phyloP scores from a whole-genome alignment of 2,888 invertebrate species.

The Hydriomena furcata region DNA sequence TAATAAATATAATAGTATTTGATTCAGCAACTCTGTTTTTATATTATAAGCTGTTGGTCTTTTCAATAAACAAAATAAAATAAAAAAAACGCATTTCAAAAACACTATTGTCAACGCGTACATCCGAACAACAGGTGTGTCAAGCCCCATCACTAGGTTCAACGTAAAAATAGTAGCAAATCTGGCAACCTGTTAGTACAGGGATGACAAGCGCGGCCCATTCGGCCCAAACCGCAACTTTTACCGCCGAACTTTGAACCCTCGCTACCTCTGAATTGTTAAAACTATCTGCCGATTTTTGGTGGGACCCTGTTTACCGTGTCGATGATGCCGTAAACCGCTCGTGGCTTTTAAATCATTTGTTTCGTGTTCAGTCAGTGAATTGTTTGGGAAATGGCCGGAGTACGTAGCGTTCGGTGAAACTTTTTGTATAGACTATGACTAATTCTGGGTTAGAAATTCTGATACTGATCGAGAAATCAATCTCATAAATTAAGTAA shows the following conservation, averaged over 20 bases:
- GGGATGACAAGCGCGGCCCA: slow-evolving; percentile 47
- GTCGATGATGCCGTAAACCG: slow-evolving; percentile 15
- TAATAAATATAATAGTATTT: too few relatives aligned
- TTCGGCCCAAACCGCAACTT: slow-evolving; percentile 49
- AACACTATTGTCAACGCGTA: neutral
- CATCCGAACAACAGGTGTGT: slow-evolving; percentile 68
- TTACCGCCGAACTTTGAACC: slow-evolving; percentile 53
- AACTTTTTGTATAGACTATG: too few relatives aligned
- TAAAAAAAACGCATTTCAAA: too few relatives aligned
- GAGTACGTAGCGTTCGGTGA: neutral
- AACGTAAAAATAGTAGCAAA: slow-evolving; percentile 78
- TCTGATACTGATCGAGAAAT: too few relatives aligned
- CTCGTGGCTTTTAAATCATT: slow-evolving; percentile 16
- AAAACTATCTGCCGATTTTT: slow-evolving; percentile 44
- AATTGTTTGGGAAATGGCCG: neutral
- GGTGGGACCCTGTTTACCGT: slow-evolving; percentile 22
- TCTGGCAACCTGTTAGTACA: slow-evolving; percentile 77
- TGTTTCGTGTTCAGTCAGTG: slow-evolving; percentile 3
- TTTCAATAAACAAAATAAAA: too few relatives aligned
- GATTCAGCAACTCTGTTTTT: too few relatives aligned
- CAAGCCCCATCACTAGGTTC: slow-evolving; percentile 72
- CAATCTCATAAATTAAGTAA: too few relatives aligned
- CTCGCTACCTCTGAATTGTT: slow-evolving; percentile 47
- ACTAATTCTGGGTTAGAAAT: too few relatives aligned
- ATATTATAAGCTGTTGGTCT: too few relatives aligned